These are phyloP conservation scores for Plagiodera versicolora DNA, from an alignment of 2,888 invertebrate species.

Conservation along the genomic window DNA sequence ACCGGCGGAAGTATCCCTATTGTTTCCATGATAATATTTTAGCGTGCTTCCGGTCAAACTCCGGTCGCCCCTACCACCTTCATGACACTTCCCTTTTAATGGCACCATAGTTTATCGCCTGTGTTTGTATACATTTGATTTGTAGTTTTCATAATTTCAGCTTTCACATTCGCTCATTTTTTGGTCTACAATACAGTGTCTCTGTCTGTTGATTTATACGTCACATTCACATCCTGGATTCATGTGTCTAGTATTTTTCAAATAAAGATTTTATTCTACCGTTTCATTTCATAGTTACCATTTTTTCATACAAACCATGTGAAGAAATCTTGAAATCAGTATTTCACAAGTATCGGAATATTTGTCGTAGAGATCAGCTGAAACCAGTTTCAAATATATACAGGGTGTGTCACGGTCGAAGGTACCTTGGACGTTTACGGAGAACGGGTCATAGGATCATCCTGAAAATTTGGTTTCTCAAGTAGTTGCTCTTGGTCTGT, in stretches of 20 bases:
- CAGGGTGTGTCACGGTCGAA: no score
- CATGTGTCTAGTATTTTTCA: constrained; percentile 14
- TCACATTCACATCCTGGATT: constrained; percentile 18
- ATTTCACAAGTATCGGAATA: no score
- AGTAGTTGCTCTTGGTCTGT: no score
- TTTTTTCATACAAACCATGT: no score
- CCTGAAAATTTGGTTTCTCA: no score
- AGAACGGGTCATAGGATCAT: no score
- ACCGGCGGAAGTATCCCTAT: constrained; percentile 50
- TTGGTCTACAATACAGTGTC: constrained; percentile 23
- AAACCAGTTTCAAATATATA: no score
- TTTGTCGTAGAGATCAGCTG: no score
- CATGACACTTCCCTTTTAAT: constrained; percentile 50
- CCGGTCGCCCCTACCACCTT: constrained; percentile 44
- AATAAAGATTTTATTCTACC: constrained; percentile 17
- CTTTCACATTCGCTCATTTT: constrained; percentile 29
- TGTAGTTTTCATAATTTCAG: constrained; percentile 47
- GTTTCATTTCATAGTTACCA: constrained; percentile 17
- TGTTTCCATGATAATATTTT: constrained; percentile 53
- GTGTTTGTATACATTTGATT: constrained; percentile 45
- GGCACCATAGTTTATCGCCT: constrained; percentile 46
- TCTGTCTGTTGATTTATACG: constrained; percentile 22
- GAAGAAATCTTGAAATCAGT: no score
- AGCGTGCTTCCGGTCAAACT: constrained; percentile 49
- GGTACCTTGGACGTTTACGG: no score